These are phyloP conservation scores for Origma solitaria DNA, from an alignment of 2,113 vertebrate species.

Conservation along the genomic window DNA sequence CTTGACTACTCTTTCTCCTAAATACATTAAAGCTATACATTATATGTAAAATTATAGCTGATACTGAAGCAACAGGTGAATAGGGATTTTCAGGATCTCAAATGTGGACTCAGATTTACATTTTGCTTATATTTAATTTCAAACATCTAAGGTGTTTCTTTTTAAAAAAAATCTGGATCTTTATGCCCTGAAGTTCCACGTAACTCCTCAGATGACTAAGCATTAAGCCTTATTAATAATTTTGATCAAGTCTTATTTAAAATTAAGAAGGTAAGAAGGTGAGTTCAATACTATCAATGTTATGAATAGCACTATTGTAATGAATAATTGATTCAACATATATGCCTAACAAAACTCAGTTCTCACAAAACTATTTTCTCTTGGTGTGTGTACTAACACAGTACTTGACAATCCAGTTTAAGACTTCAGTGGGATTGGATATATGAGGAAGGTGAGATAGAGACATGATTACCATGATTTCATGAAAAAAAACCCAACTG, in stretches of 20 bases:
- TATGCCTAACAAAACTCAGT: not conserved
- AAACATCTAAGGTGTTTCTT: not conserved
- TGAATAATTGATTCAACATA: not conserved
- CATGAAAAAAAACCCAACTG: not conserved
- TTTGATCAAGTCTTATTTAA: not conserved
- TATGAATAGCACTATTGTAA: not conserved
- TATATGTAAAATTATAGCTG: not conserved
- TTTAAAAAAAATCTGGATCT: not conserved
- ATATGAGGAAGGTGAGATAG: not conserved
- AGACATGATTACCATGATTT: not conserved
- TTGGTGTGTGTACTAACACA: not conserved
- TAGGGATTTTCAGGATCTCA: not conserved
- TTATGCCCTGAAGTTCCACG: not conserved
- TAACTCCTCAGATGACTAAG: not conserved
- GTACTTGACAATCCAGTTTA: not conserved
- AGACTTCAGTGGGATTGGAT: not conserved
- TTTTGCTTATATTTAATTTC: not conserved
- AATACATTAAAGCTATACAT: not conserved
- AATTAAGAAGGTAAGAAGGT: not conserved
- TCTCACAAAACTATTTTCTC: not conserved
- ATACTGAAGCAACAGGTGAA: not conserved
- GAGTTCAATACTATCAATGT: not conserved
- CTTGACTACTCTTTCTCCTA: not conserved
- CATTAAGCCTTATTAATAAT: not conserved
- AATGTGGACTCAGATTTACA: not conserved